These are phyloP conservation scores for Exephanes ischioxanthus DNA, from an alignment of 2,888 invertebrate species.

Conservation along the genomic window DNA sequence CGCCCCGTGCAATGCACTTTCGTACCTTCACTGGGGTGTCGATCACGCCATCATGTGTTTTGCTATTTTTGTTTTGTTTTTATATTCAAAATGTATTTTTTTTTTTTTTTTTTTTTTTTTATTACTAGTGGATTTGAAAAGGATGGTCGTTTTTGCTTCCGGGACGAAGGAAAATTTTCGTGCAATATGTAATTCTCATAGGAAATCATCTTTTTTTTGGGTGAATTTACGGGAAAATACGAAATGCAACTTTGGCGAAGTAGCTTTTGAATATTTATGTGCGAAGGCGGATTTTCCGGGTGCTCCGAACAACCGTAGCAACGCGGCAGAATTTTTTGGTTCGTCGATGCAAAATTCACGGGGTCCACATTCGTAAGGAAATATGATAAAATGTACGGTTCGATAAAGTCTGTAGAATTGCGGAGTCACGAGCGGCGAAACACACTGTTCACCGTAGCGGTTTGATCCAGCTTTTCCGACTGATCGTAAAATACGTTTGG, in stretches of 20 bases:
- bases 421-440: conserved; percentile 40
- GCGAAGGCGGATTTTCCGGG: conserved; percentile 19
- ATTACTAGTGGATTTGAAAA: background rate
- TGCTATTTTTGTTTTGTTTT: background rate
- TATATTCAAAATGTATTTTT: background rate
- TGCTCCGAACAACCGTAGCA: no score
- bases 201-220: background rate
- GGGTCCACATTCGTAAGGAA: conserved; percentile 30
- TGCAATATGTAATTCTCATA: background rate
- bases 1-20: conserved; percentile 50
- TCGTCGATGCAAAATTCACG: conserved; percentile 46
- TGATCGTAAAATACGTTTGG: conserved; percentile 67
- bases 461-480: conserved; percentile 51
- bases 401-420: conserved; percentile 37
- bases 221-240: background rate
- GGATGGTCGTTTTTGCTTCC: conserved; percentile 1
- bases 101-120: background rate
- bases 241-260: background rate
- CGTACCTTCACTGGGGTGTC: background rate
- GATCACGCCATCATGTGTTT: background rate
- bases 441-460: conserved; percentile 54
- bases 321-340: no score
- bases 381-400: conserved; percentile 61
- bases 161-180: background rate
- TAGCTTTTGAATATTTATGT: conserved; percentile 22